Evolutionary conservation across 2,888 invertebrate genomes (phyloP).

Genomic region (Eledone cirrhosa): DNA sequence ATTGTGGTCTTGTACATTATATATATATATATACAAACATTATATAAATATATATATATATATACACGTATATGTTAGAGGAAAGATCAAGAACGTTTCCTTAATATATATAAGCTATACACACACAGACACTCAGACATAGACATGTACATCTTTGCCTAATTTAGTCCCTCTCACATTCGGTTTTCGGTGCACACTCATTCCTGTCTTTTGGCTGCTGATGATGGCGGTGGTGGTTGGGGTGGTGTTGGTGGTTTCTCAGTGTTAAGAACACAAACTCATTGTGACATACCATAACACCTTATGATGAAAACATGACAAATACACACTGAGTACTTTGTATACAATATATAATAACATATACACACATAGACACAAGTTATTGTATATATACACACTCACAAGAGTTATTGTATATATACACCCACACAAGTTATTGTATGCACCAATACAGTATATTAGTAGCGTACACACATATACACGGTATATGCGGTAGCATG

Average conservation of each 20-base stretch:
- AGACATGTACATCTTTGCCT: neutral
- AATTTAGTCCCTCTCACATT: no score
- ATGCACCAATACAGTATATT: neutral
- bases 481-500: neutral
- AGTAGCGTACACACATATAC: neutral
- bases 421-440: neutral
- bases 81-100: neutral
- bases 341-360: neutral
- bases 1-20: no score
- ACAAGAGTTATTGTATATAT: neutral
- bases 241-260: no score
- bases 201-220: no score
- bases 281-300: no score
- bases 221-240: no score
- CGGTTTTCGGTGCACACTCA: no score
- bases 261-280: no score
- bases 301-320: no score
- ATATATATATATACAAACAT: constrained; percentile 12
- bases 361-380: neutral
- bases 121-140: neutral
- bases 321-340: no score
- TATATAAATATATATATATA: constrained; percentile 4
- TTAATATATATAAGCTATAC: neutral
- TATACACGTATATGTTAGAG: neutral
- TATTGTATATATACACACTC: neutral